These are phyloP conservation scores for Emydoidea blandingii DNA, from an alignment of 2,797 vertebrate genomes.

Conservation along the genomic window DNA sequence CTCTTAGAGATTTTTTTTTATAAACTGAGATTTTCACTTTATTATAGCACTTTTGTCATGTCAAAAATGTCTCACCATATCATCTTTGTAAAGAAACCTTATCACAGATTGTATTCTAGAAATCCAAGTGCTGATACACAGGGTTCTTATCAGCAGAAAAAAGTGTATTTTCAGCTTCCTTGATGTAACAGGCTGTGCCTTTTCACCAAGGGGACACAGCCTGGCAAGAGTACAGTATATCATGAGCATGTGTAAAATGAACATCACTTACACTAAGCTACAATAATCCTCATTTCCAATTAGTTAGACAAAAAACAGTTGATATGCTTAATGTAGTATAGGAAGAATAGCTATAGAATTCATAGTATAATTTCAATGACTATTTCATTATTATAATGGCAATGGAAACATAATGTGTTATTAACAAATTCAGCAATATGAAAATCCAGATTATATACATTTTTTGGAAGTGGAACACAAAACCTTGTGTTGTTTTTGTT, in stretches of 20 bases:
- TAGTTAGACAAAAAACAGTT: not conserved
- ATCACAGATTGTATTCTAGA: not conserved
- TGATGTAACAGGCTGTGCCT: not conserved
- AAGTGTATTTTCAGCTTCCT: not conserved
- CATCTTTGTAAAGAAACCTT: not conserved
- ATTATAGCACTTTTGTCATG: not conserved
- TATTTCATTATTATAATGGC: not conserved
- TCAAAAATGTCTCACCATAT: not conserved
- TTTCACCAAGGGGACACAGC: not conserved
- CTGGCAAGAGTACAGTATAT: not conserved
- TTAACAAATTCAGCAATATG: fast-evolving
- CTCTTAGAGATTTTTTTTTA: not conserved
- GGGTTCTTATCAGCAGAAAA: not conserved
- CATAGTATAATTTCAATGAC: too few species aligned
- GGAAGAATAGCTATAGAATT: not conserved
- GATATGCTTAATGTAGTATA: not conserved
- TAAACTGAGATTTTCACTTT: not conserved
- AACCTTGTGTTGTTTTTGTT: not conserved
- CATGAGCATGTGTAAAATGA: not conserved
- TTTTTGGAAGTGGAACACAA: fast-evolving
- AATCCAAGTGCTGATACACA: not conserved
- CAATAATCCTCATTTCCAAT: not conserved
- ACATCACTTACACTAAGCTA: not conserved
- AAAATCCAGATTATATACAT: not conserved
- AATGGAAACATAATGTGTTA: not conserved